Conservation (phyloP, 35 echinoderm and acorn worm species). For the Apostichopus japonicus region DNA sequence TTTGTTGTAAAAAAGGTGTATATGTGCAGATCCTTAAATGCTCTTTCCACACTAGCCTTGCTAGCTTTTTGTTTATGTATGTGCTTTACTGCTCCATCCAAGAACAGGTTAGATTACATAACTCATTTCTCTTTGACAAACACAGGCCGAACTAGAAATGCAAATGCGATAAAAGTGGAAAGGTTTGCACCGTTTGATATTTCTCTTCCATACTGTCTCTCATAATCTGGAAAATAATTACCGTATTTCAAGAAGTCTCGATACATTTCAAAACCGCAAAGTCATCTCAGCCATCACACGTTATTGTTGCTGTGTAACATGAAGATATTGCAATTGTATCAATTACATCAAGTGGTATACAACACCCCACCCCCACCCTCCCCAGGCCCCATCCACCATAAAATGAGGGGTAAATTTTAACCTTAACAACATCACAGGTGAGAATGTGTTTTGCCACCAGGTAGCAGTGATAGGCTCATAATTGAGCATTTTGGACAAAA, state of each 20-base stretch:
- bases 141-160: slow-evolving; percentile 44
- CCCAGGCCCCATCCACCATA: too few relatives aligned
- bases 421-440: too few relatives aligned
- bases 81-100: not conserved
- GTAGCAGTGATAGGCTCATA: too few relatives aligned
- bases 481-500: too few relatives aligned
- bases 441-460: too few relatives aligned
- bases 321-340: too few relatives aligned
- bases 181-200: slow-evolving; percentile 32
- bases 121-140: slow-evolving; percentile 40
- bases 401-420: too few relatives aligned
- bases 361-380: too few relatives aligned
- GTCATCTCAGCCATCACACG: not conserved
- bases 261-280: not conserved
- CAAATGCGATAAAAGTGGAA: slow-evolving; percentile 20
- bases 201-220: not conserved
- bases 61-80: not conserved
- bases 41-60: not conserved
- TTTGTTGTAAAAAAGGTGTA: too few relatives aligned
- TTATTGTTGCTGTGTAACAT: not conserved
- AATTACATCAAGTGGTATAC: too few relatives aligned
- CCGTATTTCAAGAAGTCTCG: not conserved
- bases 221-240: not conserved
- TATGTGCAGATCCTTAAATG: too few relatives aligned
- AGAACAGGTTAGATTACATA: not conserved